phyloP scores from a whole-genome alignment of 2,797 vertebrate genomes.

The Artibeus jamaicensis region DNA sequence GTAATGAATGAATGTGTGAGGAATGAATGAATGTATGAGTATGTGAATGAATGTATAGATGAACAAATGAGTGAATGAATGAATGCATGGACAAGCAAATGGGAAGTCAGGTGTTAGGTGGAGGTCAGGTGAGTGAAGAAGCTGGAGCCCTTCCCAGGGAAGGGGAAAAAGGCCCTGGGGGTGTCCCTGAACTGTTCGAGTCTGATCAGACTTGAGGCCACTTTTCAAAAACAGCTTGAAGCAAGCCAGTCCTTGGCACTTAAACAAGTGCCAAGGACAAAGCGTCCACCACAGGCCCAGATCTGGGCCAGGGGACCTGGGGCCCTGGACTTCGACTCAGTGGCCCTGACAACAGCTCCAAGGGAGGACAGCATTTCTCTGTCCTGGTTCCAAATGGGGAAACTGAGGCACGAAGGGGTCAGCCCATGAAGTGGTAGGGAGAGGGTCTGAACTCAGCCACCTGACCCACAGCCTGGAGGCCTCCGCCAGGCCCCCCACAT shows the following conservation, averaged over 20 bases:
- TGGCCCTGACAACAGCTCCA: background rate
- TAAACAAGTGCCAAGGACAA: background rate
- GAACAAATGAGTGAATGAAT: rapidly evolving
- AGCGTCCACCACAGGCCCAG: rapidly evolving
- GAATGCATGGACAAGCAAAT: rapidly evolving
- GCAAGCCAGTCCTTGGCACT: background rate
- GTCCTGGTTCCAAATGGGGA: background rate
- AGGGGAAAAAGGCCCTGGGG: background rate
- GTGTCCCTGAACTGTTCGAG: background rate
- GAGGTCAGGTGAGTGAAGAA: background rate
- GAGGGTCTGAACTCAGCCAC: background rate
- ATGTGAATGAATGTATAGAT: rapidly evolving
- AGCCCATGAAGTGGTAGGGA: background rate
- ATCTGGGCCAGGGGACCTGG: rapidly evolving
- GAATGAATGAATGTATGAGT: too few relatives aligned
- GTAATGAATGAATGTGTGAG: background rate
- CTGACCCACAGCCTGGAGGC: background rate
- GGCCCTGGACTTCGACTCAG: background rate
- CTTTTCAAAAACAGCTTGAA: background rate
- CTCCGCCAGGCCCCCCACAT: rapidly evolving
- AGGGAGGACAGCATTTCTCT: background rate
- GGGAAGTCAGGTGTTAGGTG: background rate
- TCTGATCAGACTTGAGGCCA: background rate
- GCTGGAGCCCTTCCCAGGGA: background rate
- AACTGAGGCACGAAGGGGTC: background rate